Base-by-base conservation (phyloP, 2,797 vertebrate genomes). In the Rhynchotus rufescens region DNA sequence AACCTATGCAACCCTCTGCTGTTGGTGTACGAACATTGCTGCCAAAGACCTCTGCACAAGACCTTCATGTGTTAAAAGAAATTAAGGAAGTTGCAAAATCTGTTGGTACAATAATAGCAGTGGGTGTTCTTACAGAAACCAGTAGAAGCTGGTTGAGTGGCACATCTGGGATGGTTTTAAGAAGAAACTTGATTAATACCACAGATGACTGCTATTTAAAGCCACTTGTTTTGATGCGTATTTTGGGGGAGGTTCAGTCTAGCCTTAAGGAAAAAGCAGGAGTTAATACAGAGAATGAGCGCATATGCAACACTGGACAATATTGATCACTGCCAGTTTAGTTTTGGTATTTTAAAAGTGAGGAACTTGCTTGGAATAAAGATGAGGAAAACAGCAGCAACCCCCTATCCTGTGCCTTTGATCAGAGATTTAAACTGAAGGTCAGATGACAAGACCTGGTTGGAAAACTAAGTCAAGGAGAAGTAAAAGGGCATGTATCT, bases 101-200 rank as follows among this genome's bases (percentile, higher is more conserved):
- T 95, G 90, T 91, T 95, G 92, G 92, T 96, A 96, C 89, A 95
- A 94, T 95, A 97, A 96, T 96, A 96, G 95, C 94, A 96, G 95
- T 91, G 94, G 94, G 93, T 95, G 92, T 96, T 95, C 93, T 95
- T 92, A 95, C 94, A 94, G 92, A 96, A 97, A 96, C 95, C 95
- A 94, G 92, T 93, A 90, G 93, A 92, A 95, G 85, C 95, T 95
- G 89, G 94, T 94, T 96, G 94, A 97, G 93, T 93, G 94, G 95
- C 93, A 96, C 95, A 96, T 96, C 95, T 97, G 96, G 95, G 94
- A 96, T 81, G 93, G 80, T 97, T 96, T 97, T 96, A 93, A 96
- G 93, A 94, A 93, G 93, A 92, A 97, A 96, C 88, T 96, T 95
- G 94, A 93, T 96, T 95, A 96, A 96, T 95, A 93, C 92, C 93